phyloP scores from a whole-genome alignment of 2,888 invertebrate species.

The Elgonia sp. region DNA sequence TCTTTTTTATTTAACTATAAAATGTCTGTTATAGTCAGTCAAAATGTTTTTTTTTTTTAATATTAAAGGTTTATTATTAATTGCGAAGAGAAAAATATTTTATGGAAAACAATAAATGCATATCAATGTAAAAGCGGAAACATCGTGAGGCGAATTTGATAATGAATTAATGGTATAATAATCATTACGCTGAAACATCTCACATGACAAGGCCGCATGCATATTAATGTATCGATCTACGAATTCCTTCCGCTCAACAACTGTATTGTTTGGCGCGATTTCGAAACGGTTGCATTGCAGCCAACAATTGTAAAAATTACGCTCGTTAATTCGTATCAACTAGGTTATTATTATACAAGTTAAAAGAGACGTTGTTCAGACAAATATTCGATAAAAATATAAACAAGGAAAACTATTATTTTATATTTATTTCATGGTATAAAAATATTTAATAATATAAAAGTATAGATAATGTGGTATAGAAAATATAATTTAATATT shows the following conservation, averaged over 20 bases:
- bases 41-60: too few species aligned
- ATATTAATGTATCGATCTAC: slow-evolving; percentile 73
- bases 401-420: too few species aligned
- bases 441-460: too few species aligned
- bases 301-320: slow-evolving; percentile 44
- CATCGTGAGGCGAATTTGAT: slow-evolving; percentile 64
- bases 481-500: too few species aligned
- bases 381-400: too few species aligned
- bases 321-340: slow-evolving; percentile 26
- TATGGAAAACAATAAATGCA: slow-evolving; percentile 45
- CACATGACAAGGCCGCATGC: slow-evolving; percentile 73
- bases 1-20: too few species aligned
- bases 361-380: too few species aligned
- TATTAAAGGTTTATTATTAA: too few species aligned
- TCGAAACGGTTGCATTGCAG: slow-evolving; percentile 44
- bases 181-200: slow-evolving; percentile 71
- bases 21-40: too few species aligned
- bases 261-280: slow-evolving; percentile 66
- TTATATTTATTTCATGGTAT: too few species aligned
- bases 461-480: too few species aligned
- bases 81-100: background rate
- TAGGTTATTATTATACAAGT: slow-evolving; percentile 32
- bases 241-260: slow-evolving; percentile 72
- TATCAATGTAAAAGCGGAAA: slow-evolving; percentile 55
- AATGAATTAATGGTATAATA: slow-evolving; percentile 68